Conservation (phyloP, 1,140 invertebrate genomes). For the Idris sp. region DNA sequence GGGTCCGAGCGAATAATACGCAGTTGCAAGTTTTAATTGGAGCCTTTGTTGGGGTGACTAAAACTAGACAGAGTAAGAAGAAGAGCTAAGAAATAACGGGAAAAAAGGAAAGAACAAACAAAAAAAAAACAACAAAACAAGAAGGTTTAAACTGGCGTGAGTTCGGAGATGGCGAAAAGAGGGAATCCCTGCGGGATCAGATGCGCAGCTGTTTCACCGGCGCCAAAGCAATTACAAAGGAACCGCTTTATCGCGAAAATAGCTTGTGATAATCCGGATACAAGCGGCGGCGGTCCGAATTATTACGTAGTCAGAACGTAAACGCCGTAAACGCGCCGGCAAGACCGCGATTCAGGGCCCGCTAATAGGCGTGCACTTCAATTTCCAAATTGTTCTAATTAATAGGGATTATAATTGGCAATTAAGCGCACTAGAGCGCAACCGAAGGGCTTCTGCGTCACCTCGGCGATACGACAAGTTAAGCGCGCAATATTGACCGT, state of each 20-base stretch:
- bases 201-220: constrained; percentile 73
- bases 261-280: constrained; percentile 73
- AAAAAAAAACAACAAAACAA: no score
- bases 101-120: no score
- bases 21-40: constrained; percentile 62
- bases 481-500: constrained; percentile 60
- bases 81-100: constrained; percentile 8
- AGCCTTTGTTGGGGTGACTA: constrained; percentile 34
- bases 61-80: constrained; percentile 13
- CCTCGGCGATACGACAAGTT: constrained; percentile 46
- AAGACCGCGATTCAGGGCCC: constrained; percentile 61
- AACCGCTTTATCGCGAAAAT: constrained; percentile 74
- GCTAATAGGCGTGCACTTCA: constrained; percentile 68
- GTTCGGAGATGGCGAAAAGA: no score
- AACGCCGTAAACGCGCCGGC: constrained; percentile 69
- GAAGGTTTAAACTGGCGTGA: no score
- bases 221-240: constrained; percentile 75
- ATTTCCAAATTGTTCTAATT: constrained; percentile 75
- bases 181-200: constrained; percentile 56
- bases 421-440: constrained; percentile 66
- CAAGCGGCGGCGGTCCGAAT: constrained; percentile 67
- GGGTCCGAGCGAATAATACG: constrained; percentile 16
- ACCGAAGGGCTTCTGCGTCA: constrained; percentile 8
- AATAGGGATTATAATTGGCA: constrained; percentile 77
- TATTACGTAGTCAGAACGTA: constrained; percentile 72